Evolutionary conservation across 2,888 invertebrate genomes (phyloP), one percentile per base, ranked within the genome.

Genomic region (Auanema sp.): DNA sequence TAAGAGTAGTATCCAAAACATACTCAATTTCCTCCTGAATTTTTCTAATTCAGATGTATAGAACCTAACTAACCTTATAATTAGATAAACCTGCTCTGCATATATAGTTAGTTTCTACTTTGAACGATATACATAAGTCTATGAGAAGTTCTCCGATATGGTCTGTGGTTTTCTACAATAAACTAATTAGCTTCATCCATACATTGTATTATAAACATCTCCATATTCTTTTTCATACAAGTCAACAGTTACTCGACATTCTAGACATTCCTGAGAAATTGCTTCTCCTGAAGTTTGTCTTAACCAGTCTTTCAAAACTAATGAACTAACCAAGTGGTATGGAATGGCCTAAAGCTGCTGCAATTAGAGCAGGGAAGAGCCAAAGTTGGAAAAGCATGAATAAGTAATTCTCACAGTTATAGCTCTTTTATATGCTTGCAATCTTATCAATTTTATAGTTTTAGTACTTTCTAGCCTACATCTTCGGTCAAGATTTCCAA

Each of bases 211-310:
- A 3, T 21, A 6, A 10, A 47, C 47, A 3, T 47, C 47, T 47
- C 47, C 47, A 16, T 21, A 47, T 47, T 47, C 21, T 47, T 47
- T 47, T 10, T 47, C 47, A 5, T 18, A 21, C 47, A 47, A 47
- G 10, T 47, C 47, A 16, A 47, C 47, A 47, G 16, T 47, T 5
- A 47, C 16, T 16, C 47, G 47, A 21, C 47, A 47, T 47, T 47
- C 16, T 5, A 47, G 47, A 47, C 47, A 47, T 21, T 47, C 21
- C 3, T 10, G 3, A 3, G 47, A 47, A 5, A 47, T 47, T 21
- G 21, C 16, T 21, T 16, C 47, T 18, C 21, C 47, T 47, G 21
- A 47, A 47, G 3, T 33, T 33, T 33, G 3, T 33, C 8, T 33
- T 8, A 33, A 33, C 33, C 8, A 8, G 33, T 33, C 8, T 33